phyloP scores from a whole-genome alignment of 2,113 vertebrate genomes.

The cattle (Bos taurus) region ARS-UCD2.0 NC_037336.1:46551501-46552000 shows the following conservation, averaged over 20 bases:
- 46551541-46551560: not conserved
- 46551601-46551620: not conserved
- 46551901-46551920: not conserved
- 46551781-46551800: not conserved
- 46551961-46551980: not conserved
- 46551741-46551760: no score
- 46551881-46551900: not conserved
- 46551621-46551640: fast-evolving
- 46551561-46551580: not conserved
- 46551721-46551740: not conserved
- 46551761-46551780: no score
- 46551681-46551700: not conserved
- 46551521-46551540: not conserved
- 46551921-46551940: not conserved
- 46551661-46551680: not conserved
- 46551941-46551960: no score
- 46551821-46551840: not conserved
- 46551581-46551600: not conserved
- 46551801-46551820: not conserved
- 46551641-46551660: not conserved
- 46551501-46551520: not conserved
- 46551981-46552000: not conserved
- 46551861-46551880: not conserved
- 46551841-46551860: not conserved
- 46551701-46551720: not conserved